Conservation (phyloP, 2,888 invertebrate genomes). For the Neoascia interrupta region DNA sequence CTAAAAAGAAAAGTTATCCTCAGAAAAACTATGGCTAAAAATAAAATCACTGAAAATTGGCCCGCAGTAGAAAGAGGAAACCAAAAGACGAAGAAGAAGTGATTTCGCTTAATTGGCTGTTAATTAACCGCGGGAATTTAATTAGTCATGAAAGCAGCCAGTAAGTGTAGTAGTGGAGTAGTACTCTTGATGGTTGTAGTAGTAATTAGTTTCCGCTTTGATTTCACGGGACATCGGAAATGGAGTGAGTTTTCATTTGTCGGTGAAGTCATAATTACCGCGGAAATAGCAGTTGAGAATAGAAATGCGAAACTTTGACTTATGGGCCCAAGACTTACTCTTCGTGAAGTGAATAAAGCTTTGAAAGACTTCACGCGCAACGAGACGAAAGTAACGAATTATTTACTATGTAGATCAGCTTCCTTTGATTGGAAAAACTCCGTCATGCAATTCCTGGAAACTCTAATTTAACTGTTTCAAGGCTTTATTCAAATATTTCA, state of each 20-base stretch:
- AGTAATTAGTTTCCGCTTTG: constrained; percentile 63
- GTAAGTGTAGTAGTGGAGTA: constrained; percentile 2
- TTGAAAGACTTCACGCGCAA: no score
- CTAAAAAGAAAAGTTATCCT: background rate
- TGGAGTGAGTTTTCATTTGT: constrained; percentile 31
- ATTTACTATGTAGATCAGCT: no score
- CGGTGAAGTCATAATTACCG: constrained; percentile 53
- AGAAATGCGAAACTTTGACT: no score
- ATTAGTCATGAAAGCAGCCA: constrained; percentile 51
- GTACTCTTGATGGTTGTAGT: constrained; percentile 12
- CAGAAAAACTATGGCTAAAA: constrained; percentile 25
- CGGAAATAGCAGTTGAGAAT: constrained; percentile 40
- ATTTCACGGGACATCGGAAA: constrained; percentile 7
- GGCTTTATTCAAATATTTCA: no score
- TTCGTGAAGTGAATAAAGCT: no score
- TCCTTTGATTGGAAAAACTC: no score
- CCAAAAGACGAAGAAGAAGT: constrained; percentile 38
- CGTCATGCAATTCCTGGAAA: no score
- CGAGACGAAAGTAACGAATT: no score
- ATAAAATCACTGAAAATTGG: constrained; percentile 30
- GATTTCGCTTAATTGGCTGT: constrained; percentile 68
- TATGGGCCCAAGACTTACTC: no score
- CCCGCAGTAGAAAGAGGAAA: background rate
- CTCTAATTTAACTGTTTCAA: no score
- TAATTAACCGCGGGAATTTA: constrained; percentile 67